Evolutionary conservation across 2,113 vertebrate genomes (phyloP), one percentile per base, ranked within the genome.

Genomic region (Morone chrysops): DNA sequence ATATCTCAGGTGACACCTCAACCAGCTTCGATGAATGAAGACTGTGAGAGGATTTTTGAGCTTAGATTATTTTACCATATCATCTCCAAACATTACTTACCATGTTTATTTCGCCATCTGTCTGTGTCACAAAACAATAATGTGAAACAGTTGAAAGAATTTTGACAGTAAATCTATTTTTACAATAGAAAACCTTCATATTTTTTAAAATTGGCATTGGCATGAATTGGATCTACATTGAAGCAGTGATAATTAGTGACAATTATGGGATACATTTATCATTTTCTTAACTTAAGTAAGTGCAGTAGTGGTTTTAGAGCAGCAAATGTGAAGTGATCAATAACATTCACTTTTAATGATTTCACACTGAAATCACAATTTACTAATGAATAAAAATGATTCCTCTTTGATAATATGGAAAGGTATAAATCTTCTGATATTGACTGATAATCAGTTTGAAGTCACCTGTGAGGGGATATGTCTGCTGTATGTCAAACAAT

Each of bases 1-100:
- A 11, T 40, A 50, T 70, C 65, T 67, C 60, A 53, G 57, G 59
- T 36, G 59, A 70, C 36, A 45, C 20, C 36, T 62, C 38, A 41
- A n/a, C 50, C 48, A n/a, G 41, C 54, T 79, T 53, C 17, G 0
- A 36, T 22, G 4, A 80, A 31, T 63, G 25, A 65, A 41, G 13
- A 51, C 47, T 48, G 45, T 38, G n/a, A 59, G n/a, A 57, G 41
- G 14, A 53, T 31, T 17, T 67, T 51, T 22, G 43, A 74, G 12
- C 20, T 75, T 31, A 51, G 38, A 59, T 59, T 59, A 5, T 43
- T n/a, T 57, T 3, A 31, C 31, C 31, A 31, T 31, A 31, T 4
- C 31, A 31, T 31, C 31, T 3, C 31, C 31, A 31, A 31, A 31
- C 31, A 31, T 31, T 31, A 31, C 31, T 57, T 11, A 41, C 18